Conservation (phyloP, 2,888 invertebrate genomes). For the Apotomis betuletana region DNA sequence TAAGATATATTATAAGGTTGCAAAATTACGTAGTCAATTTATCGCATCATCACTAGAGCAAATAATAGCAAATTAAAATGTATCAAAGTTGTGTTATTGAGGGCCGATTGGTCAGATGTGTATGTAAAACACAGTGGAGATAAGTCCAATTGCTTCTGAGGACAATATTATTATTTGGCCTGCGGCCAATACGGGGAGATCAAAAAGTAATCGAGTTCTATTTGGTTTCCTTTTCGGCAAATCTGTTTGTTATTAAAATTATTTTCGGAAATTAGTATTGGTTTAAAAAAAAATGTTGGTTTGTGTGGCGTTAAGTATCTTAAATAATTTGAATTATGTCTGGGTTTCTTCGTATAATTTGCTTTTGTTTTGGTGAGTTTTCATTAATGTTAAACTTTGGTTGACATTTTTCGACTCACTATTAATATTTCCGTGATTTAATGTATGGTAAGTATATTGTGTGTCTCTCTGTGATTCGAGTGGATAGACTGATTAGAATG, state of each 20-base stretch:
- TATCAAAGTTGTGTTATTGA: conserved; percentile 34
- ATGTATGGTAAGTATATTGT: no score
- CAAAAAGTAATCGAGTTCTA: conserved; percentile 45
- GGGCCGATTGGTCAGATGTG: not conserved
- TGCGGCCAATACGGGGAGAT: conserved; percentile 40
- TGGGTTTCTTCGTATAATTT: no score
- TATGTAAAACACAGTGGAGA: not conserved
- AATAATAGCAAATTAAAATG: conserved; percentile 43
- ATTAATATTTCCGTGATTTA: no score
- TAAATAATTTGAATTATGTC: no score
- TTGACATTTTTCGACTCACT: no score
- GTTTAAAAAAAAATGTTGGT: no score
- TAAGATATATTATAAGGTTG: not conserved
- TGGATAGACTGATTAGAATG: no score
- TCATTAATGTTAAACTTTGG: no score
- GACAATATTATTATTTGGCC: conserved; percentile 40
- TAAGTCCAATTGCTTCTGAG: not conserved
- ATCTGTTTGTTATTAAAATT: conserved; percentile 19
- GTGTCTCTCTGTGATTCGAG: no score
- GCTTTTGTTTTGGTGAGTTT: no score
- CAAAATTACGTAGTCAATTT: conserved; percentile 39
- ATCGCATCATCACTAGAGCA: conserved; percentile 41
- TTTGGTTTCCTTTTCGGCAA: conserved; percentile 36
- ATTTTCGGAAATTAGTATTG: conserved; percentile 1
- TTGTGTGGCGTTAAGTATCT: no score